Evolutionary conservation across 1,140 invertebrate species (phyloP), one percentile per base, ranked within the genome.

Genomic region (Lutraria rhynchaena): DNA sequence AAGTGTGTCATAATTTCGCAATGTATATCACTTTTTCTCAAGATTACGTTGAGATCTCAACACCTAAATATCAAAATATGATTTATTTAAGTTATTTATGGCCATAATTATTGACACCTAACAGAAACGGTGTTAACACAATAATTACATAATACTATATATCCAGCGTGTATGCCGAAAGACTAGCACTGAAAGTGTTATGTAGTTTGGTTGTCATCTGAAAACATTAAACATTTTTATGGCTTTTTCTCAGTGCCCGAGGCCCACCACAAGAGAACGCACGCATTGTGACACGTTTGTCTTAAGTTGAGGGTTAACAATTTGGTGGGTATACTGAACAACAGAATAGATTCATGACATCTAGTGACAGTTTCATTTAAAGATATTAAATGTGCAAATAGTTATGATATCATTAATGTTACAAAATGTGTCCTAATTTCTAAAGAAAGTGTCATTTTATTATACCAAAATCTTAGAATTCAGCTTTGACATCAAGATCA

Each of bases 151-250:
- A 15, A 49, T 46, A 67, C 41, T 46, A 19, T 41, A 4, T 67
- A 37, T 49, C 49, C 11, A 24, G 31, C 31, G 41, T 67, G 37
- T 7, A 41, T 41, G 37, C 37, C 5, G 5, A 5, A 7, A 41
- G 15, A 15, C 15, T 41, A 41, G 5, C 5, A 67, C 46, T 19
- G 5, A 27, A 9, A 15, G 22, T 49, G 44, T 13, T 24, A 31
- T 46, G 13, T 61, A 15, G 41, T 19, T 49, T 33, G n/a, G 1
- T 37, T 75, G 73, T 75, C 73, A 75, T 37, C 2, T 41, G 46
- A 35, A 24, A 35, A 61, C 73, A 75, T 75, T 41, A 75, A 75
- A 75, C 73, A 75, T 75, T 49, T 74, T 75, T 75, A 75, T 75
- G 73, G 73, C 58, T 58, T 22, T n/a, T 46, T 49, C 1, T 44